These are phyloP conservation scores for Platichthys stellatus DNA, from an alignment of 2,113 vertebrate genomes.

Conservation along the genomic window DNA sequence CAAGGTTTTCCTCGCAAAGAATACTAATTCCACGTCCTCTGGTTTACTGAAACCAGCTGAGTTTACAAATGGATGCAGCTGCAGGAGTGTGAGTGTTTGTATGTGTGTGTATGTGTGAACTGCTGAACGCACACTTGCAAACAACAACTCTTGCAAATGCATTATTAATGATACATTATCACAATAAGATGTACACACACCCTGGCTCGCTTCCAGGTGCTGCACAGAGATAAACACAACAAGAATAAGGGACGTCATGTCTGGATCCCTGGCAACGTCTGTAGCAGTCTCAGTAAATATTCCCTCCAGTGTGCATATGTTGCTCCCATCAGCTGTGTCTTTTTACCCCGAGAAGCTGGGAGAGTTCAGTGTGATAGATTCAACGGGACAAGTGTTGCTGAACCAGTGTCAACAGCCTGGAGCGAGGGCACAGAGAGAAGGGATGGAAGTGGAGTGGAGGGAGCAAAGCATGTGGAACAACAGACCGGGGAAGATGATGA, in stretches of 20 bases:
- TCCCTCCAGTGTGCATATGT: slow-evolving; percentile 59
- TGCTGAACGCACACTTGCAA: slow-evolving; percentile 1
- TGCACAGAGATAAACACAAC: slow-evolving; percentile 64
- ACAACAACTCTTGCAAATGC: slow-evolving; percentile 19
- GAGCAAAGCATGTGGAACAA: background rate
- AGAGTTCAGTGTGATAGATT: slow-evolving; percentile 63
- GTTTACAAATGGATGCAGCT: slow-evolving; percentile 5
- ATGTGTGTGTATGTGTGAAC: background rate
- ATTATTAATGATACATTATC: slow-evolving; percentile 68
- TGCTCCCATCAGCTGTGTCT: slow-evolving; percentile 51
- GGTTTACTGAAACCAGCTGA: background rate
- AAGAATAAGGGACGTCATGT: slow-evolving; percentile 59
- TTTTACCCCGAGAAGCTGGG: slow-evolving; percentile 51
- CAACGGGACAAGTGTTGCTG: slow-evolving; percentile 49
- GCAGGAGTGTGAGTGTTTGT: background rate
- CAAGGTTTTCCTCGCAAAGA: too few relatives aligned
- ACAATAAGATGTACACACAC: slow-evolving; percentile 38
- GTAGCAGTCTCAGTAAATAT: slow-evolving; percentile 61
- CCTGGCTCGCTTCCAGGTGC: slow-evolving; percentile 58
- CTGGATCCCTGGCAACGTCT: slow-evolving; percentile 51
- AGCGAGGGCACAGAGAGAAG: slow-evolving; percentile 13
- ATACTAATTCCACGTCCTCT: background rate
- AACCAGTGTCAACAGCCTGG: slow-evolving; percentile 46
- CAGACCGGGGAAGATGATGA: background rate
- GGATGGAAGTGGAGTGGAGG: background rate